Base-by-base conservation (phyloP, 2,113 vertebrate species). In the Paradoxurus hermaphroditus region DNA sequence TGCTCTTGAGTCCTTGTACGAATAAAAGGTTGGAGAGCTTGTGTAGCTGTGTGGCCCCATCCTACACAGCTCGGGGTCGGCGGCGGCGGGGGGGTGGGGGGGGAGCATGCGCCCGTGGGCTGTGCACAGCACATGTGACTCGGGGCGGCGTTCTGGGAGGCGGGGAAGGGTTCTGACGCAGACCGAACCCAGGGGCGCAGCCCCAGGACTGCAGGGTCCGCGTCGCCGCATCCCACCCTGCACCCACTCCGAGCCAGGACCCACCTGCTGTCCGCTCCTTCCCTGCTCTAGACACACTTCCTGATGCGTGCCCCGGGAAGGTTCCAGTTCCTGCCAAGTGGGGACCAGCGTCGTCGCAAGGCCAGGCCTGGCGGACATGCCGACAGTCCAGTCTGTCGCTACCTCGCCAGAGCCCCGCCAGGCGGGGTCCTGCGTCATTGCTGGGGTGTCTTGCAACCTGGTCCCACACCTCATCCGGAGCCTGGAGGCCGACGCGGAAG, bases 21-120 rank as follows among this genome's bases (percentile, higher is more conserved):
- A 99, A 99, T 99, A 99, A 99, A 98, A 98, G 97, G 98, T 99
- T 98, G 98, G 99, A 98, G 98, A 98, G 98, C 93, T 75, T 13
- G 0, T 72, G 59, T 87, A 36, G 83, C 96, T 96, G 92, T 94
- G 41, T 16, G 89, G 7, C 12, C 19, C 13, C 11, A 0, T 62
- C 19, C 1, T 5, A 15, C 9, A 0, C 46, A 8, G 13, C 94
- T 59, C 7, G 12, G 51, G 5, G 1, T n/a, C n/a, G n/a, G n/a
- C n/a, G n/a, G n/a, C n/a, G n/a, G n/a, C n/a, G n/a, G n/a, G n/a
- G n/a, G n/a, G n/a, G n/a, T n/a, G n/a, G 14, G 59, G 7, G 1
- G 25, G 1, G 4, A 13, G 88, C 0, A 0, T 5, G 27, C 0
- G 7, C 41, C 21, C 0, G 0, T 1, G 23, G n/a, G 49, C 56